Percentiles rank a stretch among this genome's conserved stretches.
phyloP scores from a whole-genome alignment of 2,888 invertebrate species.

The Heliconius ismenius region DNA sequence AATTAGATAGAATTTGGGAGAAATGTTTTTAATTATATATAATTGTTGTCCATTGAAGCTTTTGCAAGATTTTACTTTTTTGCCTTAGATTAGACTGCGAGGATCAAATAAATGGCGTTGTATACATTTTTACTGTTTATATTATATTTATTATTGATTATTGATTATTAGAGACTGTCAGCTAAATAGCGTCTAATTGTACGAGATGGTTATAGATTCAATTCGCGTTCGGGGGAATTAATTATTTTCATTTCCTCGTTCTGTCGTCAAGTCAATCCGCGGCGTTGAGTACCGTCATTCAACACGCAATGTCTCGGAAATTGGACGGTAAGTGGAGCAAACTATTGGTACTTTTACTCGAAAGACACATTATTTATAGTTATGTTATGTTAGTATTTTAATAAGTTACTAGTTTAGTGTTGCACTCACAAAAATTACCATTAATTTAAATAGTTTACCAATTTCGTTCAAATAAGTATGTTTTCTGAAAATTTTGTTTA shows the following conservation, averaged over 20 bases:
- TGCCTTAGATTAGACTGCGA: slow-evolving; percentile 11
- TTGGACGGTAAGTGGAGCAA: background rate
- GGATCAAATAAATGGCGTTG: slow-evolving; percentile 17
- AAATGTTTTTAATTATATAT: slow-evolving; percentile 9
- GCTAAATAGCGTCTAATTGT: background rate
- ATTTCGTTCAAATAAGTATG: slow-evolving; percentile 20
- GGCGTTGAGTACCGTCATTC: background rate
- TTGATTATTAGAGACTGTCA: background rate
- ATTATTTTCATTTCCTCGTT: too few relatives aligned
- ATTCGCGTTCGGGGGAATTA: too few relatives aligned
- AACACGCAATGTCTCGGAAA: background rate
- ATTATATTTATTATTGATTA: slow-evolving; percentile 10
- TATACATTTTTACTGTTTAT: background rate
- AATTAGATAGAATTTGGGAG: slow-evolving; percentile 24
- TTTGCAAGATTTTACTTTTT: slow-evolving; percentile 19
- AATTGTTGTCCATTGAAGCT: slow-evolving; percentile 10
- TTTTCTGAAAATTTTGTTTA: slow-evolving; percentile 20
- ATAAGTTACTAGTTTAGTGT: slow-evolving; percentile 23
- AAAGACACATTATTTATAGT: background rate
- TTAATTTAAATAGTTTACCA: slow-evolving; percentile 5
- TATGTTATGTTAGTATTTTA: slow-evolving; percentile 7
- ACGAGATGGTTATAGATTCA: too few relatives aligned
- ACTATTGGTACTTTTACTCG: background rate
- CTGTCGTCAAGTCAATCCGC: too few relatives aligned
- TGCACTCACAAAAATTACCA: slow-evolving; percentile 24